These are phyloP conservation scores for Leptinotarsa rubiginosa DNA, from an alignment of 2,888 invertebrate genomes.

Conservation along the genomic window DNA sequence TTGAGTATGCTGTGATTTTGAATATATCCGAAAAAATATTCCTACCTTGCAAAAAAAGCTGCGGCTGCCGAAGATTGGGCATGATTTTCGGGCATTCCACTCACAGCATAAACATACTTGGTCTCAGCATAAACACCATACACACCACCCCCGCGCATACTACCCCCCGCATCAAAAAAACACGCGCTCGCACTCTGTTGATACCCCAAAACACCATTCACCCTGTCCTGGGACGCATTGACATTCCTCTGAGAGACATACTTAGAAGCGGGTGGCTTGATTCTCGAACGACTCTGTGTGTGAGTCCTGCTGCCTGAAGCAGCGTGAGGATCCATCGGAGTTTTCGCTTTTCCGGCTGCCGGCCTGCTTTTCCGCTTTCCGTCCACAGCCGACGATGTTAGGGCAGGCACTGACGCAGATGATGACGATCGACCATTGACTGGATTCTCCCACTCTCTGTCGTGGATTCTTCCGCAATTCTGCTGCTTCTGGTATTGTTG, in stretches of 20 bases:
- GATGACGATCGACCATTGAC: slow-evolving; percentile 58
- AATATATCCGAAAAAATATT: not conserved
- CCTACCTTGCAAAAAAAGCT: slow-evolving; percentile 73
- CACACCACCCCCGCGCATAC: slow-evolving; percentile 54
- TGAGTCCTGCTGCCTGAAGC: not conserved
- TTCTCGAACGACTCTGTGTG: slow-evolving; percentile 13
- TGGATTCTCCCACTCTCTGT: slow-evolving; percentile 59
- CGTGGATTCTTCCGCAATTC: slow-evolving; percentile 34
- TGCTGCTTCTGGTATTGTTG: slow-evolving; percentile 33
- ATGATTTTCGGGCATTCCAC: slow-evolving; percentile 67
- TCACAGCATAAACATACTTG: slow-evolving; percentile 70
- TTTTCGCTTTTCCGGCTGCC: slow-evolving; percentile 28
- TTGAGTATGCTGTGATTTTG: too few species aligned
- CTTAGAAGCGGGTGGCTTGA: slow-evolving; percentile 3
- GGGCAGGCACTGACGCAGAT: slow-evolving; percentile 61
- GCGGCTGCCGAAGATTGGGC: slow-evolving; percentile 72
- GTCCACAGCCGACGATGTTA: slow-evolving; percentile 55
- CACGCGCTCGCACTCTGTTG: slow-evolving; percentile 54
- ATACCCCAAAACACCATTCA: slow-evolving; percentile 57
- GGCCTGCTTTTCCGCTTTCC: slow-evolving; percentile 52
- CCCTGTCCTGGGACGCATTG: slow-evolving; percentile 31
- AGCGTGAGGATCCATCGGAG: slow-evolving; percentile 33
- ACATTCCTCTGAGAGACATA: slow-evolving; percentile 4
- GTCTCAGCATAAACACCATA: slow-evolving; percentile 67
- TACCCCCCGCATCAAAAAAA: slow-evolving; percentile 52